Evolutionary conservation across 2,113 vertebrate genomes (phyloP), one percentile per base, ranked within the genome.

Genomic region (Typhlomys cinereus): DNA sequence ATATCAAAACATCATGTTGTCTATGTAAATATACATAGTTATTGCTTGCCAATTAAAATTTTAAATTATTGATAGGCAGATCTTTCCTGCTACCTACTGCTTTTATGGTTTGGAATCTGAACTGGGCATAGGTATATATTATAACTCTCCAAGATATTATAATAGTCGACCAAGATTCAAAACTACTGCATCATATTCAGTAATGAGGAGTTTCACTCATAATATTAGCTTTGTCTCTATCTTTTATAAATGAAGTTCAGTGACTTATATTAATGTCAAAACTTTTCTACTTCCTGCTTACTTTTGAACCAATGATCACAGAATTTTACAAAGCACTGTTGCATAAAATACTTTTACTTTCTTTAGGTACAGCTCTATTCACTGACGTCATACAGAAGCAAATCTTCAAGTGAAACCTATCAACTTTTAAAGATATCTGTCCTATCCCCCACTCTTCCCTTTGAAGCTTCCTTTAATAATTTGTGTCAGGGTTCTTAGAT

Each of bases 281-380:
- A 88, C 34, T 81, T 54, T 27, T 13, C n/a, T 20, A 36, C 80
- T 46, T 82, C 54, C 78, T 36, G 17, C 71, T 46, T n/a, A 34
- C 14, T 81, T 89, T 81, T 71, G 62, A 90, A 64, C 7, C n/a
- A n/a, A n/a, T 41, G 50, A n/a, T 62, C 41, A 25, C 41, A 85
- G 27, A 57, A 34, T 80, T 71, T 81, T 48, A 17, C 13, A 66
- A 73, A 78, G 74, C 39, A 79, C 27, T 85, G 17, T 84, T 66
- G 73, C 27, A 79, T 76, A 74, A n/a, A n/a, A n/a, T n/a, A 11
- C 81, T 62, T 52, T 91, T 91, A 34, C 52, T 90, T 69, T 66
- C n/a, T 85, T 86, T 64, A 27, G 6, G 44, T 66, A 41, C 12
- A 57, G 18, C n/a, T 88, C 52, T 75, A 50, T 17, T 84, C 29